Base-by-base conservation (phyloP, 2,113 vertebrate species). In the Budorcas taxicolor region DNA sequence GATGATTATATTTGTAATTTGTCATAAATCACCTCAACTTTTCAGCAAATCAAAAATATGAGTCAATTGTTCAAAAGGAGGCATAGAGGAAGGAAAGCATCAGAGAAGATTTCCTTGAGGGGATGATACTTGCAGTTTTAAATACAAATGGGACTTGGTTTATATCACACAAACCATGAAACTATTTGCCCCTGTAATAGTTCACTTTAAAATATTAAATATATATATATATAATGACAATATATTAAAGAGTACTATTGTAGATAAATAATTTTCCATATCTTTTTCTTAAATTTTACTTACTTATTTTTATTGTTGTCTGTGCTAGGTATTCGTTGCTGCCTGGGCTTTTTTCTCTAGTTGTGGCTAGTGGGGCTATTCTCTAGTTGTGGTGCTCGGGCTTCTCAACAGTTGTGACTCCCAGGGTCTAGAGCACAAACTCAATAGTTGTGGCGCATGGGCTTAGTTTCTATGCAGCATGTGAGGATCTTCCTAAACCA, bases 1-100 rank as follows among this genome's bases (percentile, higher is more conserved):
- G 17, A 27, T 55, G 84, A 89, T 85, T 19, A 52, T 94, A 67
- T 60, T 85, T 89, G 55, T 55, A 91, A 85, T 71, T 76, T 91
- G 85, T 96, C 67, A 62, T 64, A 89, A 84, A 84, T 96, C 90
- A 89, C 17, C 27, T 91, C 40, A 82, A 55, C 15, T 71, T 89
- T 60, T 93, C 62, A 95, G 40, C 19, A 96, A 89, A 67, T 89
- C 47, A 91, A 52, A 91, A 83, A 91, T 94, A 81, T 4, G 53
- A 78, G 81, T 67, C 25, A 76, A 10, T 67, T 31, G 62, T 43
- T 60, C 62, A 36, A 93, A 98, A 94, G 45, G 13, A 78, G 29
- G 2, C 33, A 60, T 11, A 83, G 31, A 92, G 47, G 29, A 86
- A 86, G 45, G 9, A 29, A 87, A 78, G 29, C 85, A 23, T 71